A percentile compares a stretch with the other conserved stretches of the same genome.
These are phyloP conservation scores for Myrmecobius fasciatus DNA, from an alignment of 2,113 vertebrate species.

Conservation along the genomic window DNA sequence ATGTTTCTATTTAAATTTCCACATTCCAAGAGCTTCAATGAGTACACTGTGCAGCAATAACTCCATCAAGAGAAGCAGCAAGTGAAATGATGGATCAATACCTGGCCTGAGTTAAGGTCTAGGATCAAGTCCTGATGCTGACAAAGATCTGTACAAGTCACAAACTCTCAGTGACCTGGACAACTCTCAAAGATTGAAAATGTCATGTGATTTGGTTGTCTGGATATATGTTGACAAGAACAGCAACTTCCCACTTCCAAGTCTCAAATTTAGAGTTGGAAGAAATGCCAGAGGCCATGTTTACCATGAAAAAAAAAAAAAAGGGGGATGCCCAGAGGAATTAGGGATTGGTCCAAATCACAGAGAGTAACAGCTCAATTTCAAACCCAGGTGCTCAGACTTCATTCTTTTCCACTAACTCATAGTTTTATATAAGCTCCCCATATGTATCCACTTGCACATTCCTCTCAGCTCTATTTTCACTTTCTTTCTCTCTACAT, in stretches of 20 bases:
- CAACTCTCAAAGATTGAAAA: not conserved
- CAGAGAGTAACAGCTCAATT: not conserved
- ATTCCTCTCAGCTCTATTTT: not conserved
- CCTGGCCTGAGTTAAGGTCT: not conserved
- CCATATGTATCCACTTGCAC: not conserved
- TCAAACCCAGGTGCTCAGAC: not conserved
- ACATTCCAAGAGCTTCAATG: not conserved
- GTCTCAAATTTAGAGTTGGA: not conserved
- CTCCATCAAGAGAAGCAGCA: not conserved
- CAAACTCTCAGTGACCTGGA: not conserved
- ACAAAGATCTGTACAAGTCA: not conserved
- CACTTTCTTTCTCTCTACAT: not conserved
- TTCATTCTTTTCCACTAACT: not conserved
- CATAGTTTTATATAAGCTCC: not conserved
- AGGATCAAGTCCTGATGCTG: not conserved
- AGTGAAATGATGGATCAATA: not conserved
- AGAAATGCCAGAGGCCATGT: not conserved
- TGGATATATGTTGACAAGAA: not conserved
- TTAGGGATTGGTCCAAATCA: not conserved
- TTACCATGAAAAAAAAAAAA: not conserved
- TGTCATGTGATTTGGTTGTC: not conserved
- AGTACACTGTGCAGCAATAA: not conserved
- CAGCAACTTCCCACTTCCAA: not conserved
- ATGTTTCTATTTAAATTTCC: constrained; percentile 9
- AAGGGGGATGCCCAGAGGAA: not conserved